Conservation (phyloP, 2,113 vertebrate genomes). For the Synodontis membranacea region DNA sequence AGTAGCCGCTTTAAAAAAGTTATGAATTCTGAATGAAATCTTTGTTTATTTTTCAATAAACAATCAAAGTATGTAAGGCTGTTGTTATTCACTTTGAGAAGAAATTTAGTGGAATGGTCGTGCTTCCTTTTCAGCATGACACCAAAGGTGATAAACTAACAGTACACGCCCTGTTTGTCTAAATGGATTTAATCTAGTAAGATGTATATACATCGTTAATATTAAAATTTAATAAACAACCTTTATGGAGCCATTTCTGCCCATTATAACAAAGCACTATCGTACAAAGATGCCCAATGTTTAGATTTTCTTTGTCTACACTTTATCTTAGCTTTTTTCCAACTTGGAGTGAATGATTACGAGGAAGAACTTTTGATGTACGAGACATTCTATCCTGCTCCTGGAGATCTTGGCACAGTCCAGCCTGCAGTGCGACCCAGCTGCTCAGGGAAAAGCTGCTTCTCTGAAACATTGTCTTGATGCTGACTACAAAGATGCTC, state of each 20-base stretch:
- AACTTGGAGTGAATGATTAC: neutral
- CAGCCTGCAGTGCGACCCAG: conserved; percentile 44
- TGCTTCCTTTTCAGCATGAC: neutral
- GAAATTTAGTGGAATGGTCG: neutral
- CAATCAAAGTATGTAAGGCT: neutral
- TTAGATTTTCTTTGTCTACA: conserved; percentile 38
- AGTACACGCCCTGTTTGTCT: neutral
- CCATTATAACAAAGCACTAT: neutral
- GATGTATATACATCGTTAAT: neutral
- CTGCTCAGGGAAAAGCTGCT: conserved; percentile 42
- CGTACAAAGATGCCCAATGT: neutral
- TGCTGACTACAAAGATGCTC: conserved; percentile 47
- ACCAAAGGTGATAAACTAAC: neutral
- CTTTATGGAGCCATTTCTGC: neutral
- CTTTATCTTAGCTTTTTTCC: conserved; percentile 35
- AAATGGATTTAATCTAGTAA: neutral
- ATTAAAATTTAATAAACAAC: neutral
- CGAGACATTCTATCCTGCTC: conserved; percentile 26
- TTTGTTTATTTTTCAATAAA: neutral
- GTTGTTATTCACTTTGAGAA: neutral
- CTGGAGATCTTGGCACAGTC: conserved; percentile 40
- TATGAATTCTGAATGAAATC: neutral
- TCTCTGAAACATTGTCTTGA: conserved; percentile 37
- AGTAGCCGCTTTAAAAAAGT: neutral
- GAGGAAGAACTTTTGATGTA: conserved; percentile 34